Percentiles rank a stretch among this genome's conserved stretches.
phyloP scores from a whole-genome alignment of 2,888 invertebrate genomes.

The Drosophila testacea region DNA sequence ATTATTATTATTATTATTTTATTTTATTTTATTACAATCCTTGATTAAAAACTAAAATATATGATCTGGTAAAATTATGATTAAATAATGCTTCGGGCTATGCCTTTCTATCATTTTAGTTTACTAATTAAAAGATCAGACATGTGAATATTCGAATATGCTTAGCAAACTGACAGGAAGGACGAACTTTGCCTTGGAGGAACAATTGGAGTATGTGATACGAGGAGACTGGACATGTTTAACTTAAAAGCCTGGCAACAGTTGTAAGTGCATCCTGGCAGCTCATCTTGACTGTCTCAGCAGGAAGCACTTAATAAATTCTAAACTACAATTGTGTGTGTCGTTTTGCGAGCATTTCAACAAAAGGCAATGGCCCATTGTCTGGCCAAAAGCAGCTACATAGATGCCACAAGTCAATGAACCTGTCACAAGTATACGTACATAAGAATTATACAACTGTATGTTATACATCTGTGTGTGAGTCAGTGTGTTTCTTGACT shows the following conservation, averaged over 20 bases:
- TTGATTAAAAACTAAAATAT: too few relatives aligned
- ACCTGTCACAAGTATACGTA: slow-evolving; percentile 36
- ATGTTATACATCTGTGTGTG: slow-evolving; percentile 1
- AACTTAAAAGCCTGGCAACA: slow-evolving; percentile 47
- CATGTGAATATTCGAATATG: slow-evolving; percentile 34
- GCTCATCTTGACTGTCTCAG: slow-evolving; percentile 52
- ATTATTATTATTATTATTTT: neutral
- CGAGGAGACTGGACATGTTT: slow-evolving; percentile 15
- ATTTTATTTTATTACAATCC: too few relatives aligned
- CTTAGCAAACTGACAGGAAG: slow-evolving; percentile 35
- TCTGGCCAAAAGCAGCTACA: slow-evolving; percentile 14
- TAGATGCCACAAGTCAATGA: slow-evolving; percentile 44
- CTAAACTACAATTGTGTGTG: slow-evolving; percentile 65
- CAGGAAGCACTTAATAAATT: slow-evolving; percentile 79
- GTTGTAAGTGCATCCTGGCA: slow-evolving; percentile 58
- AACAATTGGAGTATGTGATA: slow-evolving; percentile 9
- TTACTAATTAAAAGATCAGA: slow-evolving; percentile 50
- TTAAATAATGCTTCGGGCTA: too few relatives aligned
- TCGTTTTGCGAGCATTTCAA: slow-evolving; percentile 49
- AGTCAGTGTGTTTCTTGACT: slow-evolving; percentile 2
- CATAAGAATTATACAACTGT: slow-evolving; percentile 50
- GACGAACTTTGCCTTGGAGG: slow-evolving; percentile 52
- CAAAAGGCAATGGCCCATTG: slow-evolving; percentile 61
- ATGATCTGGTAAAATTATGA: too few relatives aligned
- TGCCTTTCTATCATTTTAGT: neutral